Evolutionary conservation across 2,888 invertebrate species (phyloP).

Genomic region (Parasteatoda lunata): DNA sequence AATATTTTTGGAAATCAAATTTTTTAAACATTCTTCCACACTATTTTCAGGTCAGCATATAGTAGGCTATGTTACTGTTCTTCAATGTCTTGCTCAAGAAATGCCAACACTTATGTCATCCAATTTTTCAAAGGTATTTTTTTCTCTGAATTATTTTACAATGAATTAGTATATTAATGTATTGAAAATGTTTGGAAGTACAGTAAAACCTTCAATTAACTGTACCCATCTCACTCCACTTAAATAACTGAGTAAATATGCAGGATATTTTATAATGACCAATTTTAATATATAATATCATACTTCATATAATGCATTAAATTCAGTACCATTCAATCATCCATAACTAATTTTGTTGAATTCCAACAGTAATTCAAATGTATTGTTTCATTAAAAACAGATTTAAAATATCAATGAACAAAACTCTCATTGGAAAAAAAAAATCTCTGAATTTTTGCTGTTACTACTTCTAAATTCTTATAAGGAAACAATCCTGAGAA

Average conservation of each 20-base stretch:
- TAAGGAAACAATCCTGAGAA: too few species aligned
- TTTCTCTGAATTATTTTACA: not conserved
- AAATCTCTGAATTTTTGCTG: not conserved
- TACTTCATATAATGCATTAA: not conserved
- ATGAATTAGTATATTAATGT: not conserved
- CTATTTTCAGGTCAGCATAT: conserved; percentile 72
- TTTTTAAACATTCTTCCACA: not conserved
- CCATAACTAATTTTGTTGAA: not conserved
- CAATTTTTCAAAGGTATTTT: conserved; percentile 72
- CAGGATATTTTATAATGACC: too few species aligned
- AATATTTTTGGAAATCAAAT: too few species aligned
- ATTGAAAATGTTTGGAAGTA: not conserved
- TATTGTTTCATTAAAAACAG: too few species aligned
- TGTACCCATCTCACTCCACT: not conserved
- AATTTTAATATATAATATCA: not conserved
- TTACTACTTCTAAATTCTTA: not conserved
- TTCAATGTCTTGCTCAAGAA: conserved; percentile 73
- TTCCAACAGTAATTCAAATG: too few species aligned
- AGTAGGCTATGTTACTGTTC: conserved; percentile 74
- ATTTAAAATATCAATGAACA: too few species aligned
- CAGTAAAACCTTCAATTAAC: not conserved
- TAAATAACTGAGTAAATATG: not conserved
- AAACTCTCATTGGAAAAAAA: too few species aligned
- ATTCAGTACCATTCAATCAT: not conserved
- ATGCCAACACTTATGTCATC: conserved; percentile 72